Base-by-base conservation (phyloP, 1,140 invertebrate species). In the Venturia canescens region DNA sequence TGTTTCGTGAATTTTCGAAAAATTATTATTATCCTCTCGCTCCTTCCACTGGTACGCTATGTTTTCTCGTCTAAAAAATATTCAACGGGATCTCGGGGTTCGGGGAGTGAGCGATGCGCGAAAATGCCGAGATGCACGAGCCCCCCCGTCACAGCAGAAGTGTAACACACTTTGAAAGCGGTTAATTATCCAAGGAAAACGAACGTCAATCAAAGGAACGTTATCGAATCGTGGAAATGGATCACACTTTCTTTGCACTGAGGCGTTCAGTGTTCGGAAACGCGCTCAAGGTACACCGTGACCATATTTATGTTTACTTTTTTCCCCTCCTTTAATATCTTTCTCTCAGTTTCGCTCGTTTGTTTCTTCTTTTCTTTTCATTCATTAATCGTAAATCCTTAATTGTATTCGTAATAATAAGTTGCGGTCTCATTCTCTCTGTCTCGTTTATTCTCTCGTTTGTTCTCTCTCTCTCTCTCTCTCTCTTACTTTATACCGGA, bases 231-330 rank as follows among this genome's bases (percentile, higher is more conserved):
- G 9, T 3, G 9, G 2, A n/a, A n/a, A n/a, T 3, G 53, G 15
- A 23, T 48, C 18, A 48, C 21, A 11, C 13, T 44, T 44, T 44
- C 7, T 44, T 44, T 44, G 38, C 13, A 11, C 13, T 9, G 69
- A 48, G 69, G 66, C 60, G 26, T 71, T 79, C 15, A 79, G 75
- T 82, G 57, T 72, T 82, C 15, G 76, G 80, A 78, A 82, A 82
- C 80, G 57, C 76, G 80, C 34, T 78, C 66, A 57, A 78, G 80
- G 76, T 82, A 82, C 75, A 78, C 67, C 77, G 76, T 82, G 80
- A 82, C 76, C 69, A 66, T 80, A 76, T 72, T 27, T 76, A 63
- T 74, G 60, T 38, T 80, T 76, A 44, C 7, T 44, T 44, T 44
- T 9, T 44, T 44, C 13, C 11, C 13, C 11, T 44, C 38, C 1